Evolutionary conservation across 1,140 invertebrate species (phyloP), one percentile per base, ranked within the genome.

Genomic region (Archivesica marissinica): DNA sequence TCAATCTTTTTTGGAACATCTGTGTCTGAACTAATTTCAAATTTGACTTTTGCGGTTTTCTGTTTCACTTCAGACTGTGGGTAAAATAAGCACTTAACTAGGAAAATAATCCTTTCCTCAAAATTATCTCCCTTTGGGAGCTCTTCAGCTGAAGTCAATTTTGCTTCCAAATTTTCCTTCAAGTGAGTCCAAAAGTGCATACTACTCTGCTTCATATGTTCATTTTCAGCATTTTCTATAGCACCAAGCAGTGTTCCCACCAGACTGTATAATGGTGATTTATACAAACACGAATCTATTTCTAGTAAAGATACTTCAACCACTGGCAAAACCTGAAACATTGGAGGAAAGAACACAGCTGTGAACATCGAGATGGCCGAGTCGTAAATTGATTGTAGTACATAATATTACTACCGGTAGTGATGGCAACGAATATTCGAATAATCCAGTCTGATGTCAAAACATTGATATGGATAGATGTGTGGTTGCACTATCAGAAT

Each of bases 271-370:
- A 93, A 52, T 0, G 88, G 79, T 0, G 91, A 89, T 41, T 81
- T 90, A 25, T 89, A 88, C 28, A 93, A 75, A 15, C 74, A 56
- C 13, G 89, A 86, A 23, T 86, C 88, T 20, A 25, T 66, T 28
- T 93, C 91, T 2, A 89, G 20, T 13, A 93, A 59, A 13, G 92
- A 92, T 9, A 90, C 87, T 74, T 90, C 68, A 13, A 93, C 85
- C 7, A 93, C 76, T 33, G 90, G 86, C 33, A 91, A 41, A 3
- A 93, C 44, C 92, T 93, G 80, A 47, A 85, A 87, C 6, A 70
- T 11, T 61, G 20, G n/a, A n/a, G n/a, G n/a, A n/a, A n/a, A n/a
- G n/a, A 39, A n/a, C n/a, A n/a, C n/a, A n/a, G n/a, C n/a, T n/a
- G n/a, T 4, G 30, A 20, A 61, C 30, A 9, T 4, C 17, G 23